Conservation (phyloP, 2,888 invertebrate species). For the Ctena decussata region DNA sequence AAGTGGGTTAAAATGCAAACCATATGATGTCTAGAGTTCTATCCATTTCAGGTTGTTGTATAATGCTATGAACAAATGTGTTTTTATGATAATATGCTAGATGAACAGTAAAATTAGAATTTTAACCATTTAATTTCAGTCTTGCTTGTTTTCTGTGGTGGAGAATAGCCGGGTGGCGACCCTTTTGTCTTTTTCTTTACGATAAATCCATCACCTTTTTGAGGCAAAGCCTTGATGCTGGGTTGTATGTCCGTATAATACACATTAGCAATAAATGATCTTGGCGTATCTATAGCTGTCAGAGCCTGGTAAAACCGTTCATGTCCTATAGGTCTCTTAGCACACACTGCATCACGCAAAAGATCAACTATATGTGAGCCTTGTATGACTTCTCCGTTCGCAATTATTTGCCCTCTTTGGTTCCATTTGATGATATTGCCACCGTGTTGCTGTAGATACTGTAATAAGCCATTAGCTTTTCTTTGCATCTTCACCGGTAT, state of each 20-base stretch:
- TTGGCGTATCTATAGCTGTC: background rate
- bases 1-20: too few species aligned
- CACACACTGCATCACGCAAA: background rate
- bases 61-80: too few species aligned
- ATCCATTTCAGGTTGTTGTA: too few species aligned
- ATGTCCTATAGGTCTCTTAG: background rate
- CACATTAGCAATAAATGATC: background rate
- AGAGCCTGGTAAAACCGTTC: background rate
- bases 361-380: background rate
- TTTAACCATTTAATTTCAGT: conserved; percentile 18
- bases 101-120: conserved; percentile 24
- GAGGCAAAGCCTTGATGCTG: background rate
- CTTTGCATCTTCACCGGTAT: background rate
- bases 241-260: background rate
- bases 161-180: background rate
- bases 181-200: conserved; percentile 1
- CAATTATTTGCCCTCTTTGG: background rate
- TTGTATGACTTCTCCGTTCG: background rate
- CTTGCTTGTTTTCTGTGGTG: background rate
- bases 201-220: background rate
- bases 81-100: too few species aligned
- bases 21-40: too few species aligned
- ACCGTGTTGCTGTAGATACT: background rate
- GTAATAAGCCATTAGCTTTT: background rate
- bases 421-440: background rate